Evolutionary conservation across 2,113 vertebrate genomes (phyloP).

Genomic region (Albula glossodonta): DNA sequence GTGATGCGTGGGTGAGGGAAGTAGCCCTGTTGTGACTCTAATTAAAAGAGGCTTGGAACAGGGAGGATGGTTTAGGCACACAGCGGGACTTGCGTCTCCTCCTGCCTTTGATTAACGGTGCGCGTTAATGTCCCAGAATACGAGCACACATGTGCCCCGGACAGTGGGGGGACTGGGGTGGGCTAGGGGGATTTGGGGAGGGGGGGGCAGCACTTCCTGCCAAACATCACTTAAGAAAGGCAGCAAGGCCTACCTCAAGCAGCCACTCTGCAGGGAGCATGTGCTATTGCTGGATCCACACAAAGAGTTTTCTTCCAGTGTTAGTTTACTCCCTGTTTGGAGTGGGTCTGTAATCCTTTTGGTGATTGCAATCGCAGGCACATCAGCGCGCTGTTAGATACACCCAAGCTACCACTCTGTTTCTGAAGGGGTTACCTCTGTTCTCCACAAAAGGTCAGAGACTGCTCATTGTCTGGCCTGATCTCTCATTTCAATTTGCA

Average conservation of each 20-base stretch:
- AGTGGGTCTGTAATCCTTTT: constrained; percentile 21
- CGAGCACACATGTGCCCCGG: constrained; percentile 56
- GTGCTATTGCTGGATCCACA: constrained; percentile 2
- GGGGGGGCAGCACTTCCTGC: neutral
- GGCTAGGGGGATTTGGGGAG: neutral
- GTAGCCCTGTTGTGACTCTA: constrained; percentile 81
- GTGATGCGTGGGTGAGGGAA: constrained; percentile 45
- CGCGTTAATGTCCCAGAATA: constrained; percentile 57
- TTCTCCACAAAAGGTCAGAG: neutral
- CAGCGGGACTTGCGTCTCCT: constrained; percentile 71
- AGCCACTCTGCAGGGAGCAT: constrained; percentile 31
- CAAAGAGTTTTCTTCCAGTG: constrained; percentile 1
- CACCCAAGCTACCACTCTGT: constrained; percentile 1
- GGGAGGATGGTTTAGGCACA: constrained; percentile 70
- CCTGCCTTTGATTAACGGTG: constrained; percentile 79
- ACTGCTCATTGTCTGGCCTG: neutral
- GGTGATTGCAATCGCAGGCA: constrained; percentile 22
- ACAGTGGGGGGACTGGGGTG: neutral
- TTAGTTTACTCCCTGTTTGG: constrained; percentile 12
- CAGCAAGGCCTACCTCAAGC: constrained; percentile 36
- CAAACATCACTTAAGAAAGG: constrained; percentile 9
- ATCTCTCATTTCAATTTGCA: neutral
- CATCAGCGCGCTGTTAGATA: constrained; percentile 21
- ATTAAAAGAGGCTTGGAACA: constrained; percentile 83
- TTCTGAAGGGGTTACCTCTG: constrained; percentile 26